phyloP scores from a whole-genome alignment of 2,888 invertebrate species.

The Trichopoda pennipes region DNA sequence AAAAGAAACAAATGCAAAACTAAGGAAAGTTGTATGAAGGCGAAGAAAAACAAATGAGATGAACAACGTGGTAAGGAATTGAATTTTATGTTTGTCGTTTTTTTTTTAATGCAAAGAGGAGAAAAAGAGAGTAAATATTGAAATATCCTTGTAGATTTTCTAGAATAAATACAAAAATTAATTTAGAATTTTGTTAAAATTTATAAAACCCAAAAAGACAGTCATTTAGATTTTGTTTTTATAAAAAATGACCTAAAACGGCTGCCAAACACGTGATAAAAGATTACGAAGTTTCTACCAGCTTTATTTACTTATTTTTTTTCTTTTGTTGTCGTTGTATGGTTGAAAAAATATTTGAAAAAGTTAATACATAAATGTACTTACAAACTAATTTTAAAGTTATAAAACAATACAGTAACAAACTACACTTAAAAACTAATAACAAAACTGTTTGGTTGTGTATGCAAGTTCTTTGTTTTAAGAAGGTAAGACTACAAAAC shows the following conservation, averaged over 20 bases:
- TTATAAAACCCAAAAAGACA: conserved; percentile 29
- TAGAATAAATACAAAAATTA: conserved; percentile 59
- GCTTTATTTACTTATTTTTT: conserved; percentile 47
- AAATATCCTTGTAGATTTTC: conserved; percentile 53
- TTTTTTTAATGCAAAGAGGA: conserved; percentile 62
- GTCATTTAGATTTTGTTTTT: conserved; percentile 11
- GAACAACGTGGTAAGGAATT: conserved; percentile 25
- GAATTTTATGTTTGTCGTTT: conserved; percentile 7
- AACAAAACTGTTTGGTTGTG: conserved; percentile 14
- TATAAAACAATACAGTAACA: conserved; percentile 65
- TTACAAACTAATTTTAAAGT: conserved; percentile 67
- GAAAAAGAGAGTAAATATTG: conserved; percentile 48
- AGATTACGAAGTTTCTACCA: conserved; percentile 36
- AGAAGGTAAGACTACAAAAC: conserved; percentile 18
- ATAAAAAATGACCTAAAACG: conserved; percentile 62
- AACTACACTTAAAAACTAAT: conserved; percentile 64
- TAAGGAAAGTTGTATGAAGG: conserved; percentile 56
- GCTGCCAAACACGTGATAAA: conserved; percentile 62
- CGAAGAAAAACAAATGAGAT: conserved; percentile 36
- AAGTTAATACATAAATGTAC: conserved; percentile 45
- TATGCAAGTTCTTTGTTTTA: conserved; percentile 13
- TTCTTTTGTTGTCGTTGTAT: conserved; percentile 53
- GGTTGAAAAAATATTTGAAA: conserved; percentile 53
- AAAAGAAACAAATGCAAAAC: conserved; percentile 36
- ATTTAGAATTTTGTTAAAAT: conserved; percentile 61